Evolutionary conservation across 2,888 invertebrate species (phyloP).

Genomic region (Diarsia mendica): DNA sequence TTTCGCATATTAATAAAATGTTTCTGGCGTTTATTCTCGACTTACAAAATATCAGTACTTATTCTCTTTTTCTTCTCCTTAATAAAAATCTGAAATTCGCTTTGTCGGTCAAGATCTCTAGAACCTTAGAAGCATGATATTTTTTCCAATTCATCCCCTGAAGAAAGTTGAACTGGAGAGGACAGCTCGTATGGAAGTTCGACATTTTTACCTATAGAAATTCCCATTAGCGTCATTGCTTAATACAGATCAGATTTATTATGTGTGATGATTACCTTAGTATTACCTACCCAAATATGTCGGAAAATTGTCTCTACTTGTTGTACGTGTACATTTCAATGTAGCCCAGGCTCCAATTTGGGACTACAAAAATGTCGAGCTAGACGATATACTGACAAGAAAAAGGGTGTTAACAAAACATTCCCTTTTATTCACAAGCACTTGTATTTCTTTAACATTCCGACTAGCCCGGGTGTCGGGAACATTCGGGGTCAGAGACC

Average conservation of each 20-base stretch:
- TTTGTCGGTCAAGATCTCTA: neutral
- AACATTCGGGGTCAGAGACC: conserved; percentile 25
- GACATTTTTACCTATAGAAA: too few species aligned
- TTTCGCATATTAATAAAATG: neutral
- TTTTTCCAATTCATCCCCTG: too few species aligned
- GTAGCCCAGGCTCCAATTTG: conserved; percentile 42
- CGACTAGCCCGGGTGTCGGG: conserved; percentile 1
- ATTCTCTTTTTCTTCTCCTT: neutral
- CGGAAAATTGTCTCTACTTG: conserved; percentile 43
- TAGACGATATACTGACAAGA: conserved; percentile 51
- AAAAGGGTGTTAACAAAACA: conserved; percentile 49
- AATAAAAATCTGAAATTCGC: neutral
- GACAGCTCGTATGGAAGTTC: too few species aligned
- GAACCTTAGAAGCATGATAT: neutral
- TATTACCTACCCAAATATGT: neutral
- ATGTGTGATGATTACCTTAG: too few species aligned
- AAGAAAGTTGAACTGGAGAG: too few species aligned
- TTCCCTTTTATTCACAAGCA: conserved; percentile 18
- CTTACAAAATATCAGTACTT: neutral
- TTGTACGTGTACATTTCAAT: conserved; percentile 37
- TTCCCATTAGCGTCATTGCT: too few species aligned
- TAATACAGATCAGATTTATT: too few species aligned
- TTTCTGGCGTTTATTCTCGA: conserved; percentile 2
- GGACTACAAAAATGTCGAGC: conserved; percentile 53
- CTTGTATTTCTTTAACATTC: conserved; percentile 40